Conservation (phyloP, 2,797 vertebrate species). For the Todus mexicanus region DNA sequence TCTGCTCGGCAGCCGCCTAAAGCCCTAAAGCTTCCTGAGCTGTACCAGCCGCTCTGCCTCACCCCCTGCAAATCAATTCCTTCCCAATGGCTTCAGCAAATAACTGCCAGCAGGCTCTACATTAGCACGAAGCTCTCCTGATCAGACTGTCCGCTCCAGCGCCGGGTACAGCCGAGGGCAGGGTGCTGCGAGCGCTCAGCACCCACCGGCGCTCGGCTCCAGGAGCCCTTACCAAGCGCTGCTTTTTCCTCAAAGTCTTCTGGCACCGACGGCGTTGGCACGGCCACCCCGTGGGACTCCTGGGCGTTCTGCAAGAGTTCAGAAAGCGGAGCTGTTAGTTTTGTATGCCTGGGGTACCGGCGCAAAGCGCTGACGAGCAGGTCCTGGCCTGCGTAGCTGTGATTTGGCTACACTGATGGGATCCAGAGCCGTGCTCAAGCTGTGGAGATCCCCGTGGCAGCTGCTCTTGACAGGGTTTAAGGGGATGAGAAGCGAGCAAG, state of each 20-base stretch:
- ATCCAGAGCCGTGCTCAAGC: background rate
- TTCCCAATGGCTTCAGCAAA: background rate
- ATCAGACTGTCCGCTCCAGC: background rate
- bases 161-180: background rate
- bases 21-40: background rate
- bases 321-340: background rate
- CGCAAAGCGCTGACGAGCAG: background rate
- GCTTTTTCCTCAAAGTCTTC: conserved; percentile 70
- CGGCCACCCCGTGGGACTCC: conserved; percentile 78
- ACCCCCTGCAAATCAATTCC: background rate
- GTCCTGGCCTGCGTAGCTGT: background rate
- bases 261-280: conserved; percentile 77
- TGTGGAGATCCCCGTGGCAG: rapidly evolving
- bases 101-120: background rate
- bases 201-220: too few relatives aligned
- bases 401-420: background rate
- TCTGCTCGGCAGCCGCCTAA: background rate
- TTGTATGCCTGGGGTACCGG: rapidly evolving
- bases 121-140: background rate
- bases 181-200: too few relatives aligned
- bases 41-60: background rate
- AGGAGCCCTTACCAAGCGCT: conserved; percentile 62
- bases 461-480: background rate
- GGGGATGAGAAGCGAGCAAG: background rate
- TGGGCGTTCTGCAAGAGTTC: conserved; percentile 70